phyloP scores from a whole-genome alignment of 2,113 vertebrate genomes.

The Ciconia stormi region DNA sequence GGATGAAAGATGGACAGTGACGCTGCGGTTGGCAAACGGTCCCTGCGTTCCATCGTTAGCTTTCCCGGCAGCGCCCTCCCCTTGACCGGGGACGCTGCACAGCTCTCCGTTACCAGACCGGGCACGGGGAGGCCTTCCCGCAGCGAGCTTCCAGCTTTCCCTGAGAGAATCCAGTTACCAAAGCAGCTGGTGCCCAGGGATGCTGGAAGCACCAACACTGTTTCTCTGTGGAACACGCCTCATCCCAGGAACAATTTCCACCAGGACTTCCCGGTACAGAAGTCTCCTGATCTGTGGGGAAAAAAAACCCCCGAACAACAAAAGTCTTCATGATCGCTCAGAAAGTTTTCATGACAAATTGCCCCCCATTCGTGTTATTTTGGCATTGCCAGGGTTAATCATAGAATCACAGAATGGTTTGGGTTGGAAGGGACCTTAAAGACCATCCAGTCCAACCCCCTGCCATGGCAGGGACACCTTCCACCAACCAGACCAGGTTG shows the following conservation, averaged over 20 bases:
- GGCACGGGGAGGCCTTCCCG: accelerated
- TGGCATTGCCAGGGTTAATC: not conserved
- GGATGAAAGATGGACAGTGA: too few relatives aligned
- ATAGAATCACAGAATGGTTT: not conserved
- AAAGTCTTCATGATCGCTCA: not conserved
- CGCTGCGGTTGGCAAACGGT: accelerated
- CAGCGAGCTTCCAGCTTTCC: not conserved
- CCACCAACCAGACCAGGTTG: too few relatives aligned
- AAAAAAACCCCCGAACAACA: not conserved
- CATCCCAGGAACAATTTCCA: not conserved
- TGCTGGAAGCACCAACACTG: not conserved
- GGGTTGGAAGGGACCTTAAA: not conserved
- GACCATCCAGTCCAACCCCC: too few relatives aligned
- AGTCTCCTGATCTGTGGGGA: too few relatives aligned
- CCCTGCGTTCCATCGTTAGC: not conserved
- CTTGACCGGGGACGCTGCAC: accelerated
- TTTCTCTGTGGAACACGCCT: not conserved
- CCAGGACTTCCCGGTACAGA: not conserved
- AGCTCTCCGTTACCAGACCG: not conserved
- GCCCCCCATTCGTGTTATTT: too few relatives aligned
- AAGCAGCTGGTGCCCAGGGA: not conserved
- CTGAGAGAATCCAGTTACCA: too few relatives aligned
- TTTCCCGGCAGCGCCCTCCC: too few relatives aligned
- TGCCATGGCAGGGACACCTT: too few relatives aligned
- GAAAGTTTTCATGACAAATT: too few relatives aligned